Percentiles rank a stretch among this genome's conserved stretches.
Conservation (phyloP, 2,113 vertebrate genomes). For the Pimephales promelas region DNA sequence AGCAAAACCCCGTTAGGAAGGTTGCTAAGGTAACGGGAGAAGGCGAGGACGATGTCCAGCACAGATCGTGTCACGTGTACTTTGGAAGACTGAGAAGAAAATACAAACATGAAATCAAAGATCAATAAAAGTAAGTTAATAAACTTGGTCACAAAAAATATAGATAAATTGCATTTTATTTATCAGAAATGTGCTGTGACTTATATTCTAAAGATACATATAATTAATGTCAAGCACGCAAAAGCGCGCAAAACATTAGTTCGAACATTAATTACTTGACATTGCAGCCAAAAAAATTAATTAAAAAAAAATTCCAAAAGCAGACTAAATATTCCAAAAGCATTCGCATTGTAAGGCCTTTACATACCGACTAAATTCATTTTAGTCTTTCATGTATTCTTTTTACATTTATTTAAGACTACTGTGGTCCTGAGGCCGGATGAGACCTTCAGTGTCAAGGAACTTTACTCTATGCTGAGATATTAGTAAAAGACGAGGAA, state of each 20-base stretch:
- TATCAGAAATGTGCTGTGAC: no score
- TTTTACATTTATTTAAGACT: not conserved
- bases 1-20: slow-evolving; percentile 88
- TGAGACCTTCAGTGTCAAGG: not conserved
- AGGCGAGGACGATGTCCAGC: slow-evolving; percentile 92
- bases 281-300: no score
- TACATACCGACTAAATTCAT: not conserved
- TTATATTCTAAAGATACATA: no score
- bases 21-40: slow-evolving; percentile 95
- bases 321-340: not conserved
- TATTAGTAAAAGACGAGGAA: not conserved
- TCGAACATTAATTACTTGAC: no score
- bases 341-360: not conserved
- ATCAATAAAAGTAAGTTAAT: not conserved
- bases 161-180: no score
- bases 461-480: not conserved
- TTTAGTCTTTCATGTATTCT: not conserved
- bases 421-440: not conserved
- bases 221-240: no score
- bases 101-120: slow-evolving; percentile 13
- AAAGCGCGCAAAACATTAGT: no score
- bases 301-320: no score
- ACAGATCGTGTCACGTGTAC: slow-evolving; percentile 88
- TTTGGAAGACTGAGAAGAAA: slow-evolving; percentile 88
- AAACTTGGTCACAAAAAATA: not conserved